Percentiles rank a stretch among this genome's conserved stretches.
These are phyloP conservation scores for Mormyrus proboscirostris DNA, from an alignment of 2,797 vertebrate genomes.

Conservation along the genomic window DNA sequence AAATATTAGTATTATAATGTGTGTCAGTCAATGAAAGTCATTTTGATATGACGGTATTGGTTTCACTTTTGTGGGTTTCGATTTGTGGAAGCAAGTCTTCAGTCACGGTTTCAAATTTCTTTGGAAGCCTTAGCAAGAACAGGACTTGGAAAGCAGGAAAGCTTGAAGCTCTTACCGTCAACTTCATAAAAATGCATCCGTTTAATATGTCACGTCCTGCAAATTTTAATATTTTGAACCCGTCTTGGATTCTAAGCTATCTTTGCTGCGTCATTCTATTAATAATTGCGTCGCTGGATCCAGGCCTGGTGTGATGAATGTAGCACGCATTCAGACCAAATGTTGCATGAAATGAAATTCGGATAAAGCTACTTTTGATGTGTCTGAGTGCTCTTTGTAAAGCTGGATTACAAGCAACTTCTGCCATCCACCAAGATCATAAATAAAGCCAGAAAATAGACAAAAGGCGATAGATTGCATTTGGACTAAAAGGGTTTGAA, in stretches of 20 bases:
- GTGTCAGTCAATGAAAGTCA: background rate
- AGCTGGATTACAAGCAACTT: background rate
- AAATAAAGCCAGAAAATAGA: background rate
- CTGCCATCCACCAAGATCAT: background rate
- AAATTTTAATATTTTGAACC: background rate
- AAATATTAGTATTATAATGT: background rate
- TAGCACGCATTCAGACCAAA: slow-evolving; percentile 1
- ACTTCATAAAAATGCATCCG: background rate
- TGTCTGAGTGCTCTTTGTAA: background rate
- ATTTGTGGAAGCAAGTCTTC: background rate
- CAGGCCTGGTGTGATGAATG: background rate
- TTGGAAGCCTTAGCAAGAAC: background rate
- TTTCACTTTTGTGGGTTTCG: background rate
- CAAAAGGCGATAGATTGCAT: background rate
- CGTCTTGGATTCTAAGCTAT: background rate
- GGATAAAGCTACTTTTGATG: background rate
- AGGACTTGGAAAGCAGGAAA: background rate
- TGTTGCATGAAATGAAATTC: slow-evolving; percentile 15
- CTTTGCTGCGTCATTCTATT: background rate
- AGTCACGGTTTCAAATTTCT: background rate
- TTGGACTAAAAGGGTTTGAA: background rate
- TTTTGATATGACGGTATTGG: background rate
- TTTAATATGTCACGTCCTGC: background rate
- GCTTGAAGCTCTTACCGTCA: background rate
- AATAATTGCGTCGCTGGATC: background rate